A percentile compares a stretch with the other conserved stretches of the same genome.
Conservation (phyloP, 2,113 vertebrate genomes). For the western clawed frog (Xenopus tropicalis) region DNA sequence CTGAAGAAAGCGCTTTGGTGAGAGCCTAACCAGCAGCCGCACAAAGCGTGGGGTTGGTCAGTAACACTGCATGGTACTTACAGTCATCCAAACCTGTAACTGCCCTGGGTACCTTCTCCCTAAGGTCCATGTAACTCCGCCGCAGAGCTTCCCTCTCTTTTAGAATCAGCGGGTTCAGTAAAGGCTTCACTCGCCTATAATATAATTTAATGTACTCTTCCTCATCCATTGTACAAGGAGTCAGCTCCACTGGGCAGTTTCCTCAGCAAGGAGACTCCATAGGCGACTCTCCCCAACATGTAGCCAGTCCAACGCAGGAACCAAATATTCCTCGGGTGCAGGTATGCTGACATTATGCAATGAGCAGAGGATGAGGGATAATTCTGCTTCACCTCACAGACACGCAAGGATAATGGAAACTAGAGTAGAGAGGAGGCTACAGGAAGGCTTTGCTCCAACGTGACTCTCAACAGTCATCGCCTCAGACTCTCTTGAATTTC, state of each 20-base stretch:
- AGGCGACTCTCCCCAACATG: not conserved
- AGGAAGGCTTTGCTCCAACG: conserved; percentile 7
- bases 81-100: conserved; percentile 21
- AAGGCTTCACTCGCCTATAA: not conserved
- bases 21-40: too few relatives aligned
- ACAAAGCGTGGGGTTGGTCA: too few relatives aligned
- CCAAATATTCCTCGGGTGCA: not conserved
- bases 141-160: conserved; percentile 23
- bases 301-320: not conserved
- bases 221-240: conserved; percentile 11
- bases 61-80: conserved; percentile 8
- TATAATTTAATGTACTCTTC: conserved; percentile 24
- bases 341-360: not conserved
- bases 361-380: conserved; percentile 1
- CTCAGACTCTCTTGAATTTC: not conserved
- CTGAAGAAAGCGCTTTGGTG: too few relatives aligned
- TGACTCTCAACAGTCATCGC: conserved; percentile 24
- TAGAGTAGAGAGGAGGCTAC: not conserved
- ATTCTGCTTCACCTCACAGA: conserved; percentile 19
- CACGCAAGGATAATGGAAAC: not conserved
- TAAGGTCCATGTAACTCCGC: not conserved
- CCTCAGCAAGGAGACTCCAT: too few relatives aligned
- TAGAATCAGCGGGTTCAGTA: conserved; percentile 12
- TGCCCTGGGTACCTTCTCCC: not conserved
- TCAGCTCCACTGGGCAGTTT: not conserved